A percentile compares a stretch with the other conserved stretches of the same genome.
These are phyloP conservation scores for Megalops atlanticus DNA, from an alignment of 2,113 vertebrate genomes.

Conservation along the genomic window DNA sequence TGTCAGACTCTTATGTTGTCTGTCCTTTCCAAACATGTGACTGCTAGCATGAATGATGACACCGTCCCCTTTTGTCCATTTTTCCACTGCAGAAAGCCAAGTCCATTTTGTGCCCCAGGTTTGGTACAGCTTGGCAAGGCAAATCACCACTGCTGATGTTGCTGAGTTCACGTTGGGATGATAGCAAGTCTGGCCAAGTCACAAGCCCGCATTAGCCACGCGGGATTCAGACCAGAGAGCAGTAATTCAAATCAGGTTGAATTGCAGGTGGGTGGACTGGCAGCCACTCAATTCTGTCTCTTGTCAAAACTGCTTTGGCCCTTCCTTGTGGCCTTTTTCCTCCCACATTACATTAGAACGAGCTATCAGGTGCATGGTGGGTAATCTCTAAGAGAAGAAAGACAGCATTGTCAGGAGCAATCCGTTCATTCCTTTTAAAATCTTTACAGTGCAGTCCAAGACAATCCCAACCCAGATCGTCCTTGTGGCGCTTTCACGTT, in stretches of 20 bases:
- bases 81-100: neutral
- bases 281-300: neutral
- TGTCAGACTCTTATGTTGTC: neutral
- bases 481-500: neutral
- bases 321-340: neutral
- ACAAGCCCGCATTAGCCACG: neutral
- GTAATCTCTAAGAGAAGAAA: neutral
- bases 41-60: neutral
- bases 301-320: neutral
- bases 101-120: neutral
- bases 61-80: neutral
- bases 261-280: neutral
- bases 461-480: neutral
- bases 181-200: conserved; percentile 4
- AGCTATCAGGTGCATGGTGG: neutral
- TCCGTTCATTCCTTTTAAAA: neutral
- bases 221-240: neutral
- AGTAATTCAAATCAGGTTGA: neutral
- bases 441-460: neutral
- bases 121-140: neutral
- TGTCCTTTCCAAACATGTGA: neutral
- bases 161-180: neutral
- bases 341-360: neutral
- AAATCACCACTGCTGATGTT: no score
- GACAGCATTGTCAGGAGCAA: conserved; percentile 10